phyloP scores from a whole-genome alignment of 2,113 vertebrate species.

The Perca fluviatilis region DNA sequence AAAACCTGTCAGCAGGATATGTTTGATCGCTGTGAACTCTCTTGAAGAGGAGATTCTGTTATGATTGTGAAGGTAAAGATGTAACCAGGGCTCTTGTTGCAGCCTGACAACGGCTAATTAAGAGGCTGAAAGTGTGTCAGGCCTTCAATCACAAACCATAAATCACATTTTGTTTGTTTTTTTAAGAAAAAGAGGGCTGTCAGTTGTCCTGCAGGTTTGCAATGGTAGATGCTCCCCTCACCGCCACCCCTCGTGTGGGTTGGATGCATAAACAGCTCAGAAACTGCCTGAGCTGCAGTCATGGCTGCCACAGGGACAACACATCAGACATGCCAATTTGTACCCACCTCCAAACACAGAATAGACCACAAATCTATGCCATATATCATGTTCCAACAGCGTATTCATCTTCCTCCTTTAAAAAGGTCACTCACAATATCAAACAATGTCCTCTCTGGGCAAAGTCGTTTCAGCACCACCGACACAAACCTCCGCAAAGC shows the following conservation, averaged over 20 bases:
- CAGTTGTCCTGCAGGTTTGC: conserved; percentile 3
- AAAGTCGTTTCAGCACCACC: conserved; percentile 17
- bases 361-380: neutral
- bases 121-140: neutral
- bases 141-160: conserved; percentile 1
- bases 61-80: neutral
- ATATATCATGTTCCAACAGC: neutral
- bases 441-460: neutral
- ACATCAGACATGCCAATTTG: conserved; percentile 38
- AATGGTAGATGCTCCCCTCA: conserved; percentile 1
- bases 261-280: conserved; percentile 39
- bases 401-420: neutral
- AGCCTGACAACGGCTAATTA: neutral
- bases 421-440: neutral
- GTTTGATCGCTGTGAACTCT: neutral
- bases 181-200: neutral
- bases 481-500: conserved; percentile 39
- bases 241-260: conserved; percentile 20
- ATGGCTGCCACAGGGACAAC: conserved; percentile 55
- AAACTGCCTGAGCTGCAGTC: conserved; percentile 44
- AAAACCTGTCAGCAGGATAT: neutral
- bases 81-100: neutral
- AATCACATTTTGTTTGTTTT: neutral
- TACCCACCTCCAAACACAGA: neutral
- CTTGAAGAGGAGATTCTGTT: neutral